Base-by-base conservation (phyloP, 2,797 vertebrate species). In the Malurus leucopterus region DNA sequence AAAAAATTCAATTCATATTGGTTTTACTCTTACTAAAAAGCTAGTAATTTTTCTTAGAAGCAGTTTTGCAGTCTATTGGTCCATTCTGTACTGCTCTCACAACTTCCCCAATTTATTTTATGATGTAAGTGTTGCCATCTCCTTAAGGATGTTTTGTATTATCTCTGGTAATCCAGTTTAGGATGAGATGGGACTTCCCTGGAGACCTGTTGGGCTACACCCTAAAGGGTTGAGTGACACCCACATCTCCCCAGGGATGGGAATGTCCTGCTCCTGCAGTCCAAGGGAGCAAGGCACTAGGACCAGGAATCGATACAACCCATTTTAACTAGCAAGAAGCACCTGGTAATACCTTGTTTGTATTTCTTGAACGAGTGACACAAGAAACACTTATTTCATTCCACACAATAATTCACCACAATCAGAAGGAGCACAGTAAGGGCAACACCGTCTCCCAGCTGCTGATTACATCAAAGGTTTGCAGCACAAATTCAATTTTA, bases 401-500 rank as follows among this genome's bases (percentile, higher is more conserved):
- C 97, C 89, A 89, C 94, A 95, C 97, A 96, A 95, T 97, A 97
- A 97, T 97, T 97, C 96, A 92, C 93, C 95, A 93, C 96, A 94
- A 96, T 97, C 96, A 95, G 94, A 96, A 96, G 80, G 96, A 96
- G 96, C 96, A 94, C 92, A 23, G 95, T 94, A 76, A 96, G 96
- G 97, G 95, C 96, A 97, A 95, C 88, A 83, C 96, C 97, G 97
- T 97, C 97, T 97, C 97, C 97, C 97, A 98, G 97, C 97, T 97
- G 97, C 96, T 97, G 97, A 97, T 97, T 97, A 97, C 96, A 97
- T 97, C 97, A 97, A 97, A 96, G 96, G 95, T 97, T 97, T 96
- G 97, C 95, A 97, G 97, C 97, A 96, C 96, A 97, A 97, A 98
- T 98, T 97, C 97, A 97, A 97, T 97, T 98, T 97, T 96, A 97